These are phyloP conservation scores for Hydroisotoma schaefferi DNA, from an alignment of 2,888 invertebrate genomes.

Conservation along the genomic window DNA sequence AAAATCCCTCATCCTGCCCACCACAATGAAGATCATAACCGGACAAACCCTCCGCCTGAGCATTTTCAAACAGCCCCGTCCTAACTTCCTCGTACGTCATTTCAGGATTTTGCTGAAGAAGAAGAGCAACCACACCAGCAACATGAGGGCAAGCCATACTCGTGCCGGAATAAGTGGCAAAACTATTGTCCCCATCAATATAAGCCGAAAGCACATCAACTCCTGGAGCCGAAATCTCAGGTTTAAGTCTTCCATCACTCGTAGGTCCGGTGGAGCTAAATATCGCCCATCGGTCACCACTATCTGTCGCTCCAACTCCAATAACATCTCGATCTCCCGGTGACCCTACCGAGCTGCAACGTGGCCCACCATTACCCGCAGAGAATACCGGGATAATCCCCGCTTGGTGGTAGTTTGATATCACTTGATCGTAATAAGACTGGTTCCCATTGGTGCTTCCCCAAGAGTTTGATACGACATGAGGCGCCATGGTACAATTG, in stretches of 20 bases:
- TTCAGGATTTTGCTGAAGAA: conserved; percentile 9
- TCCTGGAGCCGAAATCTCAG: conserved; percentile 28
- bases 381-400: conserved; percentile 27
- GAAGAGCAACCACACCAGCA: conserved; percentile 23
- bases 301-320: conserved; percentile 21
- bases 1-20: neutral
- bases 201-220: conserved; percentile 9
- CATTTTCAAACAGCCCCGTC: neutral
- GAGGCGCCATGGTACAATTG: conserved; percentile 10
- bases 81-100: neutral
- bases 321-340: conserved; percentile 20
- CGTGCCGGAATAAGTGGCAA: conserved; percentile 15
- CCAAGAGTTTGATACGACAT: conserved; percentile 7
- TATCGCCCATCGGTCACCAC: conserved; percentile 1
- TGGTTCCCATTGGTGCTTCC: conserved; percentile 11
- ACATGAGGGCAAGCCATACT: conserved; percentile 27
- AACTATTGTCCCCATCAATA: conserved; percentile 8
- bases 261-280: conserved; percentile 26
- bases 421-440: conserved; percentile 20
- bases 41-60: neutral
- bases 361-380: conserved; percentile 6
- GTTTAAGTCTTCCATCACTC: conserved; percentile 13
- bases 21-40: neutral
- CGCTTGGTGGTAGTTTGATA: conserved; percentile 19
- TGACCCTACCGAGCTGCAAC: neutral